Conservation (phyloP, 2,797 vertebrate species). For the Falco berigora region DNA sequence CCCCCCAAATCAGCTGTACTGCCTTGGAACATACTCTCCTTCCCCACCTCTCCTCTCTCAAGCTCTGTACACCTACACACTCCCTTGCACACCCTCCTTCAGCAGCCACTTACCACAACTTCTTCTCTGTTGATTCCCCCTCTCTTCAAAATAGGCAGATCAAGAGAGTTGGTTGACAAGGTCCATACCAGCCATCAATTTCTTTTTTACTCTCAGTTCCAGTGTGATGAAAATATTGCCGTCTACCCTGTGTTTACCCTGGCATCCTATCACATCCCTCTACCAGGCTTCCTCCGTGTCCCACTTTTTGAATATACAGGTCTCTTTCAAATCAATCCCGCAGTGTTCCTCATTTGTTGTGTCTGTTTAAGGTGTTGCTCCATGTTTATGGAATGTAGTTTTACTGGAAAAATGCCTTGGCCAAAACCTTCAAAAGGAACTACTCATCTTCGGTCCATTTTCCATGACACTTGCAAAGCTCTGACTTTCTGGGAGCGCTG, state of each 20-base stretch:
- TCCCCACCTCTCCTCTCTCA: neutral
- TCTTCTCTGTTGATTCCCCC: neutral
- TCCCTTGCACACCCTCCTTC: neutral
- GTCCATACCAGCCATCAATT: conserved; percentile 3
- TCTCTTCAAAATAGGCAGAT: neutral
- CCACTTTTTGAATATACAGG: conserved; percentile 6
- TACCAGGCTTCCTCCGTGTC: conserved; percentile 4
- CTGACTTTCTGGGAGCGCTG: conserved; percentile 8
- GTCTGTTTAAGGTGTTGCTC: conserved; percentile 52
- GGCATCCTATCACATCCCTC: neutral
- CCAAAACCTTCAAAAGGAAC: conserved; percentile 59
- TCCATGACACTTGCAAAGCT: conserved; percentile 34
- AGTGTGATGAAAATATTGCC: neutral
- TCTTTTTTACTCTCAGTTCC: neutral
- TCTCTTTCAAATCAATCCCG: conserved; percentile 14
- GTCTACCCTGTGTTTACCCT: conserved; percentile 3
- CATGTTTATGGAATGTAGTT: conserved; percentile 61
- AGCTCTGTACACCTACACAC: neutral
- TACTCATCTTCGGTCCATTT: conserved; percentile 38
- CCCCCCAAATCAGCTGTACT: neutral
- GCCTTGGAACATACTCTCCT: neutral
- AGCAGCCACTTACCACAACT: conserved; percentile 25
- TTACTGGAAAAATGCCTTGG: conserved; percentile 58
- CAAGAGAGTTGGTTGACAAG: conserved; percentile 18
- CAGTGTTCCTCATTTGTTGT: neutral